Conservation (phyloP, 2,797 vertebrate genomes). For the Rhinophrynus dorsalis region DNA sequence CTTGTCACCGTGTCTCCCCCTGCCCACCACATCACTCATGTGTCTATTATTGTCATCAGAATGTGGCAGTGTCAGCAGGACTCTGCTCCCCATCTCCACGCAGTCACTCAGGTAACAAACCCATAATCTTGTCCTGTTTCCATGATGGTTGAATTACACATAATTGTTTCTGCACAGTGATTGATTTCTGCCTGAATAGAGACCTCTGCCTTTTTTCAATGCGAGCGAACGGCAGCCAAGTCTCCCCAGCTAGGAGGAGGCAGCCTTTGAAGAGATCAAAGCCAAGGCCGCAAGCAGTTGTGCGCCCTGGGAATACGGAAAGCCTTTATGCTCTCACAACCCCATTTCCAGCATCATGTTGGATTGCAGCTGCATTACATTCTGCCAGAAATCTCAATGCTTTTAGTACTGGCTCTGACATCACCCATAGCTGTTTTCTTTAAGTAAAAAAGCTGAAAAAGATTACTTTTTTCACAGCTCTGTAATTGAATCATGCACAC, state of each 20-base stretch:
- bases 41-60: constrained; percentile 76
- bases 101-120: constrained; percentile 96
- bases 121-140: constrained; percentile 91
- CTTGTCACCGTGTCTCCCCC: constrained; percentile 84
- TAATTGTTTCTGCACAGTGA: constrained; percentile 96
- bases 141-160: constrained; percentile 94
- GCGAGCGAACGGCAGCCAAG: constrained; percentile 94
- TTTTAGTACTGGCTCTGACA: constrained; percentile 98
- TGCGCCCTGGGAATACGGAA: constrained; percentile 98
- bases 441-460: constrained; percentile 75
- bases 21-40: constrained; percentile 68
- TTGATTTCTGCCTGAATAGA: constrained; percentile 96
- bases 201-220: constrained; percentile 81
- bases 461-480: constrained; percentile 95
- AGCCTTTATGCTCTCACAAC: constrained; percentile 89
- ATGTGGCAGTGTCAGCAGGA: constrained; percentile 75
- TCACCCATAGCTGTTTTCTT: constrained; percentile 88
- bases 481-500: constrained; percentile 94
- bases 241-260: constrained; percentile 98
- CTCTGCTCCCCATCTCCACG: constrained; percentile 68
- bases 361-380: constrained; percentile 99
- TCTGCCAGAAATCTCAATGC: constrained; percentile 97
- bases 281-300: constrained; percentile 99
- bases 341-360: constrained; percentile 97
- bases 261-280: constrained; percentile 99